A percentile compares a stretch with the other conserved stretches of the same genome.
Conservation (phyloP, 2,888 invertebrate species). For the Apodemia mormo region DNA sequence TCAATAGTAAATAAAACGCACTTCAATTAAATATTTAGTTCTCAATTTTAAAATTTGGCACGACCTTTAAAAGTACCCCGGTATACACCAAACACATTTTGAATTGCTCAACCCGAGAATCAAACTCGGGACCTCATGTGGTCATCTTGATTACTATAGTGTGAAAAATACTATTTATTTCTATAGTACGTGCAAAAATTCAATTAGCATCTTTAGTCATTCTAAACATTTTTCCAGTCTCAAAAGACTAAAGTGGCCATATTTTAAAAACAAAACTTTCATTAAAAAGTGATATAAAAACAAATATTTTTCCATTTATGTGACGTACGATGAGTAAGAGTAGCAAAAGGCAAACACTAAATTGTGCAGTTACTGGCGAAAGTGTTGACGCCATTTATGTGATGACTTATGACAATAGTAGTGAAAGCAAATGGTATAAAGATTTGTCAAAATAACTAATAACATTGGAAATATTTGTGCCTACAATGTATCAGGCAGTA, state of each 20-base stretch:
- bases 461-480: constrained; percentile 47
- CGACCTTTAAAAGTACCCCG: too few relatives aligned
- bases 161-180: constrained; percentile 27
- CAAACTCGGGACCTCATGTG: too few relatives aligned
- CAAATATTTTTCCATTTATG: constrained; percentile 19
- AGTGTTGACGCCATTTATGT: constrained; percentile 47
- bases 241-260: constrained; percentile 9
- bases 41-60: too few relatives aligned
- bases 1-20: too few relatives aligned
- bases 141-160: too few relatives aligned
- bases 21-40: too few relatives aligned
- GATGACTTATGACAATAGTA: constrained; percentile 51
- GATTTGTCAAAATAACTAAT: constrained; percentile 49
- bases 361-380: constrained; percentile 49
- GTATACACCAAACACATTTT: too few relatives aligned
- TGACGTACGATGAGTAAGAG: constrained; percentile 33
- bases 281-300: constrained; percentile 11
- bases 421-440: constrained; percentile 56
- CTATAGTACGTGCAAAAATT: constrained; percentile 50
- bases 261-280: constrained; percentile 22
- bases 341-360: constrained; percentile 50
- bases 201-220: constrained; percentile 66
- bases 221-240: constrained; percentile 43
- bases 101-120: too few relatives aligned
- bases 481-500: constrained; percentile 37